These are phyloP conservation scores for Lobophora halterata DNA, from an alignment of 2,888 invertebrate species.

Conservation along the genomic window DNA sequence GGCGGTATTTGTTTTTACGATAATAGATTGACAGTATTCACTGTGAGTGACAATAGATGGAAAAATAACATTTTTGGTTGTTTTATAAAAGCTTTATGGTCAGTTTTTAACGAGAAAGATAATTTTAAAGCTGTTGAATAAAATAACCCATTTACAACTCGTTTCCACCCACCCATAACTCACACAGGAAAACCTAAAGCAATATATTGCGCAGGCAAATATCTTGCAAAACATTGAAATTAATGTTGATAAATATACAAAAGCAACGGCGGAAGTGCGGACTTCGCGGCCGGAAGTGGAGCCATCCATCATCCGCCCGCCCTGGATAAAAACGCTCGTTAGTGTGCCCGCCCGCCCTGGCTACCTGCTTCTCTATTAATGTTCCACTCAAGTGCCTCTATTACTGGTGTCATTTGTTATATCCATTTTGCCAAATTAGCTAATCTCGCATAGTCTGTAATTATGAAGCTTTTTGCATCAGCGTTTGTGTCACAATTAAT, in stretches of 20 bases:
- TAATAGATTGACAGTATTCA: background rate
- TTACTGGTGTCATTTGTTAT: constrained; percentile 79
- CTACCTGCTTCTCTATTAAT: constrained; percentile 78
- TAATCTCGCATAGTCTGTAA: constrained; percentile 60
- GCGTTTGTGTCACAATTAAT: constrained; percentile 33
- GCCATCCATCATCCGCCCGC: constrained; percentile 78
- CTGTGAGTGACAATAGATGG: background rate
- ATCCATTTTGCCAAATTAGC: constrained; percentile 78
- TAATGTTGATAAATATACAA: constrained; percentile 77
- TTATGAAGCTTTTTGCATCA: constrained; percentile 44
- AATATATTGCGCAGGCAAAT: constrained; percentile 43
- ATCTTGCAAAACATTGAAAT: constrained; percentile 67
- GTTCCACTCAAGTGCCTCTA: constrained; percentile 77
- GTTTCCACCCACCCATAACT: constrained; percentile 10
- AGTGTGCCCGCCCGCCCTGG: constrained; percentile 54
- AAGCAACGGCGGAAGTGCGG: constrained; percentile 65
- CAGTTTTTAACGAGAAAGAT: too few species aligned
- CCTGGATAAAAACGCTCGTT: constrained; percentile 80
- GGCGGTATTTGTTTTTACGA: constrained; percentile 6
- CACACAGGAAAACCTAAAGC: constrained; percentile 31
- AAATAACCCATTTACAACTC: constrained; percentile 2
- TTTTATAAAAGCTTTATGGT: too few species aligned
- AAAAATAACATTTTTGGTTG: background rate
- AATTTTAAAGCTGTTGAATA: too few species aligned
- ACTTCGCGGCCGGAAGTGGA: constrained; percentile 71